Evolutionary conservation across 2,888 invertebrate species (phyloP), one percentile per base, ranked within the genome.

Genomic region (Lycaena phlaeas): DNA sequence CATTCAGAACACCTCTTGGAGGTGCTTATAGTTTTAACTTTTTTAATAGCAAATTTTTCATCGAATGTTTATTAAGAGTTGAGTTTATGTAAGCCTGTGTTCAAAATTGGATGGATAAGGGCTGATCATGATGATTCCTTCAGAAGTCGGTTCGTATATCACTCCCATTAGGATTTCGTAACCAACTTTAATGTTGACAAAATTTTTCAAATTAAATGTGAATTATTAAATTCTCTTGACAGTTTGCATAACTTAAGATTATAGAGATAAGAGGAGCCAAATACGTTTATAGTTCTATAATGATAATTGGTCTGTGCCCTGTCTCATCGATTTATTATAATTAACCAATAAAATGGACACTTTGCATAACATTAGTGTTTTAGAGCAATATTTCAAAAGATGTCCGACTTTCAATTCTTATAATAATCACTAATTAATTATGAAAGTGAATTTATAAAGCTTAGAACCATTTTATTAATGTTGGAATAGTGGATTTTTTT

Each of bases 231-330:
- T 9, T 2, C 5, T 22, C 22, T 22, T 22, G 22, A 22, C 22
- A 22, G 22, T 5, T n/a, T 2, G 22, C 18, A 34, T 34, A 22
- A 4, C 18, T 34, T 34, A 12, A 34, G 34, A 34, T 34, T 17
- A 34, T 4, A 12, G 2, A 22, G 34, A 34, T 34, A 22, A 34
- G 22, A 17, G 22, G 9, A 22, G 5, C 6, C 6, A 11, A 34
- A 34, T 12, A 22, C 7, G 11, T 17, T 34, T 34, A 34, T 34
- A 34, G 34, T 34, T 34, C 22, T 34, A 34, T 34, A 34, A 34
- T 34, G 34, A 34, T 22, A 34, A 34, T 34, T 11, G 12, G 18
- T 28, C 22, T 34, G 12, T 22, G 11, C 11, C 12, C 18, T 22
- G 18, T 11, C n/a, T 22, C 34, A 18, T 12, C 9, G 17, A 22